Percentiles rank a stretch among this genome's conserved stretches.
These are phyloP conservation scores for Alligator mississippiensis DNA, from an alignment of 2,113 vertebrate species.

Conservation along the genomic window DNA sequence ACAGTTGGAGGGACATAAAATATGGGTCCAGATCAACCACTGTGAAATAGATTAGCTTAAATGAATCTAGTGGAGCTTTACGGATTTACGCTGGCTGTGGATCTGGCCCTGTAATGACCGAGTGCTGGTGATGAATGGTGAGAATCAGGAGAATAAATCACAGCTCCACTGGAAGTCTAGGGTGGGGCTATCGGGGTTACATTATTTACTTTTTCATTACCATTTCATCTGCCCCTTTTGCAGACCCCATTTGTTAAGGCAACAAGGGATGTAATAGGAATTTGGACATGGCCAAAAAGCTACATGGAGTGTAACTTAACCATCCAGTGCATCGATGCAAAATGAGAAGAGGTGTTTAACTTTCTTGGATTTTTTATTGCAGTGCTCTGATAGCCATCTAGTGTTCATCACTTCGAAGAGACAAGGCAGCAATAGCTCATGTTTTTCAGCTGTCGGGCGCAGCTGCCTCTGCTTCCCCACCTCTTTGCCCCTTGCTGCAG, in stretches of 20 bases:
- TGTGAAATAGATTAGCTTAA: conserved; percentile 17
- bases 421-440: background rate
- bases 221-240: background rate
- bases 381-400: background rate
- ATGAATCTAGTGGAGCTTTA: background rate
- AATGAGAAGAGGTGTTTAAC: background rate
- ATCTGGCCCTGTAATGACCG: background rate
- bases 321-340: background rate
- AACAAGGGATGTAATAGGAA: background rate
- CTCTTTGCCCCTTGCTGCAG: background rate
- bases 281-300: background rate
- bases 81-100: conserved; percentile 28
- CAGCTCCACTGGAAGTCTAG: background rate
- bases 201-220: background rate
- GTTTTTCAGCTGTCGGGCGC: background rate
- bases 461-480: background rate
- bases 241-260: background rate
- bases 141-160: conserved; percentile 39
- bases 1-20: background rate
- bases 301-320: background rate
- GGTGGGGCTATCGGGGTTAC: background rate
- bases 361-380: background rate
- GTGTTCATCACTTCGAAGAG: background rate
- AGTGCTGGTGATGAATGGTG: background rate
- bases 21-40: background rate